Base-by-base conservation (phyloP, 2,888 invertebrate genomes). In the Muscina levida region DNA sequence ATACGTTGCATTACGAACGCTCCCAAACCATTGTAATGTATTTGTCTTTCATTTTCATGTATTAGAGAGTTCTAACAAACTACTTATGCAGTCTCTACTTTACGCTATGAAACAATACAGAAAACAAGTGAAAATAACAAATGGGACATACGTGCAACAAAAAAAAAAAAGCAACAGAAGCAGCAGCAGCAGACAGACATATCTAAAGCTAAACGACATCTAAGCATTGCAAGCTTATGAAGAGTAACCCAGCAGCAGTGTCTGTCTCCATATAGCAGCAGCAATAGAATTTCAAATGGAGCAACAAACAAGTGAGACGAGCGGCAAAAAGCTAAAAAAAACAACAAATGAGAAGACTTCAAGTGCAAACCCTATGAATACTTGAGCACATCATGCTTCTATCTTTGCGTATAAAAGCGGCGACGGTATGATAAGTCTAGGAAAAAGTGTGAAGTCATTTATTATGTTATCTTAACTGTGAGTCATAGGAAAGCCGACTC, bases 121-220 rank as follows among this genome's bases (percentile, higher is more conserved):
- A 39, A 81, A 81, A 77, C 80, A 77, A 81, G 77, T 81, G 77
- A 73, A 81, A 67, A 73, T 77, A 71, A 74, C 53, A 81, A 81
- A 81, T 80, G 77, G 71, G 59, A 77, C 77, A 66, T 77, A 74
- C 66, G 67, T 73, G 76, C 66, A 57, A 53, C 26, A 80, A 46
- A 11, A 72, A 57, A 44, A 71, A 15, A 17, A 42, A 13, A 70
- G 11, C 37, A 15, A 44, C 51, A 68, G 53, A 78, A 42, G 44
- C 57, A 56, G 22, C 11, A 24, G 37, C 37, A 24, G 31, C 57
- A 37, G 8, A 13, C 59, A 59, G 17, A 42, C 22, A 39, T 39
- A 17, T 37, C 42, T 17, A 19, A 13, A 11, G 65, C 57, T 57
- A 70, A 76, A 57, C 70, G 70, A 67, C 53, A 59, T 70, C 24